phyloP scores from a whole-genome alignment of 2,797 vertebrate species.

The Gadopsis marmoratus region DNA sequence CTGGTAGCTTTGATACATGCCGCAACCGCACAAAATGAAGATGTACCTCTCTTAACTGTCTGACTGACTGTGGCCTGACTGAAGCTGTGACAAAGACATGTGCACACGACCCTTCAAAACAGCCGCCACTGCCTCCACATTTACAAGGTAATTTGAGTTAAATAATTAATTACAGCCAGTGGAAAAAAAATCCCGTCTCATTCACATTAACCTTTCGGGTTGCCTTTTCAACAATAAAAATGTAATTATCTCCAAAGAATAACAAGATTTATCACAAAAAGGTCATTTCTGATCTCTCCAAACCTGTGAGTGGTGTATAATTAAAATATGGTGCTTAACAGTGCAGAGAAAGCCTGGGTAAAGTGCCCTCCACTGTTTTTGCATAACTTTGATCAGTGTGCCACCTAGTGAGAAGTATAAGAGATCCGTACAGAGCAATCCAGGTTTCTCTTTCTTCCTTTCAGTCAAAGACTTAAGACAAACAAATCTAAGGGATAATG shows the following conservation, averaged over 20 bases:
- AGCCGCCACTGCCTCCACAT: neutral
- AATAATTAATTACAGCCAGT: conserved; percentile 20
- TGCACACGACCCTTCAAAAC: neutral
- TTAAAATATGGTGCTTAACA: conserved; percentile 30
- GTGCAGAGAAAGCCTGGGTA: conserved; percentile 14
- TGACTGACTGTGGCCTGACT: conserved; percentile 5
- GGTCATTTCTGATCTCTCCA: conserved; percentile 5
- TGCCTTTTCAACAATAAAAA: conserved; percentile 11
- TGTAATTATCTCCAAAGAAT: conserved; percentile 13
- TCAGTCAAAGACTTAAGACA: conserved; percentile 62
- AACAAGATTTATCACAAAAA: neutral
- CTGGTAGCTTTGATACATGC: conserved; percentile 69
- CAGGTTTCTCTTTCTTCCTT: conserved; percentile 45
- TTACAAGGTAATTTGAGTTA: neutral
- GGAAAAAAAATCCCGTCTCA: neutral
- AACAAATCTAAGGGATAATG: conserved; percentile 51
- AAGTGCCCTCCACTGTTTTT: conserved; percentile 24
- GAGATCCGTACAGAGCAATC: conserved; percentile 44
- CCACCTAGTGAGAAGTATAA: conserved; percentile 73
- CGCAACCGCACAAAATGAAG: conserved; percentile 27
- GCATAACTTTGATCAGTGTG: conserved; percentile 75
- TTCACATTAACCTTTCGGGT: conserved; percentile 6
- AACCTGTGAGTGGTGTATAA: conserved; percentile 23
- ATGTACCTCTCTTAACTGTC: neutral
- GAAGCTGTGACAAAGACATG: neutral